Percentiles rank a stretch among this genome's conserved stretches.
These are phyloP conservation scores for Trochalopteron elliotii DNA, from an alignment of 2,113 vertebrate genomes.

Conservation along the genomic window DNA sequence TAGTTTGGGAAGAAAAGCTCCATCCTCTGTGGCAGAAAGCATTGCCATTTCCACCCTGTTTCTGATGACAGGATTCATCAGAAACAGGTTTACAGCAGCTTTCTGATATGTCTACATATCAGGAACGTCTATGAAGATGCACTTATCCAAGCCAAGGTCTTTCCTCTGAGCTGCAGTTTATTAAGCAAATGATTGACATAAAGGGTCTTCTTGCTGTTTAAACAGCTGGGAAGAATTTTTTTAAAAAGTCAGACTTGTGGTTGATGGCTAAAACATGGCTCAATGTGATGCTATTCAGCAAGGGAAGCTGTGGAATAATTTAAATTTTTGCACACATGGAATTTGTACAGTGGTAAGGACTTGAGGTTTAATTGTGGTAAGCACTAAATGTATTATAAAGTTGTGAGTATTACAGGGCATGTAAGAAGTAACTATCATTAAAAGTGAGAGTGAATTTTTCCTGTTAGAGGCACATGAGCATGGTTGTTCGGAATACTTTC, in stretches of 20 bases:
- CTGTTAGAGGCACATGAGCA: not conserved
- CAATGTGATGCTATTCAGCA: constrained; percentile 24
- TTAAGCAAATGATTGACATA: not conserved
- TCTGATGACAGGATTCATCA: not conserved
- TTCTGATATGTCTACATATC: not conserved
- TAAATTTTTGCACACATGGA: not conserved
- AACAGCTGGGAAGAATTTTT: not conserved
- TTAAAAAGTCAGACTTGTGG: not conserved
- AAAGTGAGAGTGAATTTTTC: not conserved
- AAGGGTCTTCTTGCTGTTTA: not conserved
- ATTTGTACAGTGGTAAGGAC: not conserved
- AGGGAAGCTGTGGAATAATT: constrained; percentile 42
- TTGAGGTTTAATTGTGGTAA: not conserved
- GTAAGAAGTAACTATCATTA: constrained; percentile 7
- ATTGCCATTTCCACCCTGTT: not conserved
- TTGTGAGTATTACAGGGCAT: not conserved
- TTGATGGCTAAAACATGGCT: constrained; percentile 58
- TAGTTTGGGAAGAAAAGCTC: not conserved
- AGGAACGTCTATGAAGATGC: not conserved
- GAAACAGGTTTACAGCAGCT: not conserved
- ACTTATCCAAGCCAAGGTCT: not conserved
- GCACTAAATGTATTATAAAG: not conserved
- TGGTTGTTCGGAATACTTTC: not conserved
- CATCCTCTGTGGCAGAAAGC: not conserved
- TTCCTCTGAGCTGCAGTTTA: not conserved